Evolutionary conservation across 2,888 invertebrate species (phyloP).

Genomic region (Nephrotoma guestfalica): DNA sequence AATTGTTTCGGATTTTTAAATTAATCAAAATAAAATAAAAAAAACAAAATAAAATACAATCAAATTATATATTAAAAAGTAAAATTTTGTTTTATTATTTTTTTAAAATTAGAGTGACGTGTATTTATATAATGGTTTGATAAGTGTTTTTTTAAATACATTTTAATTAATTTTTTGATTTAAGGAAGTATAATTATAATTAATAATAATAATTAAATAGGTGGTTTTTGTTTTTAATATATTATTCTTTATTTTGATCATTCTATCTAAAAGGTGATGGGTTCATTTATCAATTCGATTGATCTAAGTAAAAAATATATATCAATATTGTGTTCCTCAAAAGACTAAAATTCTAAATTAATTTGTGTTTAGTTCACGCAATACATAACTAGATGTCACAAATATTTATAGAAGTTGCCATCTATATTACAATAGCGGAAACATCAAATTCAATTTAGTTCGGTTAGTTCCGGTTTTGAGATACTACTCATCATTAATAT

Average conservation of each 20-base stretch:
- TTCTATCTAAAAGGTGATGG: neutral
- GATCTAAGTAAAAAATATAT: neutral
- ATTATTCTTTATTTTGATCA: neutral
- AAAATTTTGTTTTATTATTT: neutral
- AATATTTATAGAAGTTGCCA: no score
- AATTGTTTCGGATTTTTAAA: neutral
- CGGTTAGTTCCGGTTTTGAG: no score
- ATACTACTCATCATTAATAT: neutral
- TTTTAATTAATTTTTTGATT: neutral
- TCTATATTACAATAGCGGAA: no score
- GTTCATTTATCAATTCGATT: constrained; percentile 3
- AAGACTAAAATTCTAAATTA: neutral
- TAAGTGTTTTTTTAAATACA: neutral
- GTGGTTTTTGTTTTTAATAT: neutral
- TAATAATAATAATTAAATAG: neutral
- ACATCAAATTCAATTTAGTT: no score
- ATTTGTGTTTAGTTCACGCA: neutral
- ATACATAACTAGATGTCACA: neutral
- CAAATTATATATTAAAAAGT: neutral
- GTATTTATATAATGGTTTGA: neutral
- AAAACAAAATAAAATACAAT: neutral
- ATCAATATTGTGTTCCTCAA: no score
- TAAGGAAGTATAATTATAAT: neutral
- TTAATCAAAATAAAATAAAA: neutral
- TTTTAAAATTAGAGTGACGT: neutral